Base-by-base conservation (phyloP, 2,113 vertebrate species). In the Coryphaenoides rupestris region DNA sequence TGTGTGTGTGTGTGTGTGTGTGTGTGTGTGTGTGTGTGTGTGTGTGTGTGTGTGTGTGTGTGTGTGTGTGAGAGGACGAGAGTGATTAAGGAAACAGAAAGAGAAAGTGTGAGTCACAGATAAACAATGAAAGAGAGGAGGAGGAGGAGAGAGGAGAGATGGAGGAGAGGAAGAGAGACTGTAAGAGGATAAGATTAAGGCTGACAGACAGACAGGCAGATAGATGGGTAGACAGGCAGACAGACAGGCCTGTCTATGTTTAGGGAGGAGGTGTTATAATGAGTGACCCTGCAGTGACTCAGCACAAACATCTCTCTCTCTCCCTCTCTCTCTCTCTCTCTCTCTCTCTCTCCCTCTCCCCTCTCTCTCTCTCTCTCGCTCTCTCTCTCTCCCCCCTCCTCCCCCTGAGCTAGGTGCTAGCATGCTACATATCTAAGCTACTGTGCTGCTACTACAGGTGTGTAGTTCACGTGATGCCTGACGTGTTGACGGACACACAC, bases 91-190 rank as follows among this genome's bases (percentile, higher is more conserved):
- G n/a, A n/a, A n/a, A n/a, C n/a, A 26, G 49, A 19, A 16, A 57
- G 53, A 6, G 60, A 14, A 24, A 16, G 15, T 3, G 24, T n/a
- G 55, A 16, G 2, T 47, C 47, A 2, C 1, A 45, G 40, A 45
- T 12, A 45, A 13, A 45, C 5, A 45, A 13, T 5, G 40, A 13
- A 13, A 52, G 49, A 52, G 3, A 52, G 49, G 17, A 3, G 17
- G 49, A 52, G 10, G 3, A 16, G 17, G 10, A 52, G 49, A 52
- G 3, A 52, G 49, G 13, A 16, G 21, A 21, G 64, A 33, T 49
- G 65, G 80, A 76, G 73, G 57, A 78, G 66, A 73, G 75, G 81
- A n/a, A 5, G 60, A 26, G 77, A 60, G 4, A 40, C 68, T 69
- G 55, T 17, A 68, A 69, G 58, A 55, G 52, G 57, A 33, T 57